These are phyloP conservation scores for Halictus ligatus DNA, from an alignment of 2,888 invertebrate species.

Conservation along the genomic window DNA sequence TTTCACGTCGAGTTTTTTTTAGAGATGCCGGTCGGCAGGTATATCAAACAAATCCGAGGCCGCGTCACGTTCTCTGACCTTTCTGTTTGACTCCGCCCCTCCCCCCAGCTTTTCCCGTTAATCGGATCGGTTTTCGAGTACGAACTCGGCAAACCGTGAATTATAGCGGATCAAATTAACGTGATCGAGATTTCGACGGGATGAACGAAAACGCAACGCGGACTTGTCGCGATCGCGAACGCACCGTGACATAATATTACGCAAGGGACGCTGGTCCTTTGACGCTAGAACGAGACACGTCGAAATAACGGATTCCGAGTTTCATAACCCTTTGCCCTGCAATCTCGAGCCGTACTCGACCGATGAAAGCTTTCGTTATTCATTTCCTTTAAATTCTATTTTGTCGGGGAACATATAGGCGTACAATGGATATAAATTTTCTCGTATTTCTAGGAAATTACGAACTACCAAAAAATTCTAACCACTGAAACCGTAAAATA, in stretches of 20 bases:
- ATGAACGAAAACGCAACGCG: background rate
- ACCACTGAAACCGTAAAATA: too few species aligned
- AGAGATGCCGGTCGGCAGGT: constrained; percentile 26
- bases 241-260: background rate
- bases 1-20: constrained; percentile 43
- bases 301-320: too few species aligned
- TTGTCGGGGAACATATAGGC: too few species aligned
- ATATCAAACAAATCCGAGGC: constrained; percentile 38
- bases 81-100: constrained; percentile 12
- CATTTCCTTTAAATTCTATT: too few species aligned
- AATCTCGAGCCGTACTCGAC: too few species aligned
- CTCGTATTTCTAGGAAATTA: too few species aligned
- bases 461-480: too few species aligned
- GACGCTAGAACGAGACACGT: background rate
- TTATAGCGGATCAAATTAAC: background rate
- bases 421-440: too few species aligned
- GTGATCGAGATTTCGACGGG: background rate
- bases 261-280: background rate
- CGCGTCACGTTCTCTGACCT: constrained; percentile 46
- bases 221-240: background rate
- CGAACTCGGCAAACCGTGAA: background rate
- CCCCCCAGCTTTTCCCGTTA: background rate
- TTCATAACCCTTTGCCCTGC: too few species aligned
- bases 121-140: background rate
- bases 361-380: too few species aligned